Evolutionary conservation across 1,140 invertebrate genomes (phyloP).

Genomic region (Spodoptera frugiperda): DNA sequence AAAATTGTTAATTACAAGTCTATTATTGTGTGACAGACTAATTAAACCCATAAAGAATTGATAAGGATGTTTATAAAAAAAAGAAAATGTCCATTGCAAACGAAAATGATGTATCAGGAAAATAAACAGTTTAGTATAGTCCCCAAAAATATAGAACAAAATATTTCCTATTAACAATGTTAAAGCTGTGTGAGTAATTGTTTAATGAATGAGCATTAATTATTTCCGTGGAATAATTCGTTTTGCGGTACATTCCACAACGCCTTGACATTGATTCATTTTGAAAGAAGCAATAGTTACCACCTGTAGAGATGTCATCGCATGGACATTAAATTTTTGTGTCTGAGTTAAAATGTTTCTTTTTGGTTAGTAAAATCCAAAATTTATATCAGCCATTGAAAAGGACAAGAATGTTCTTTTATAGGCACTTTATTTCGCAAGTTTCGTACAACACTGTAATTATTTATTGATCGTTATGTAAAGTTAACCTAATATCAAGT

Average conservation of each 20-base stretch:
- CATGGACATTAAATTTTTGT: too few relatives aligned
- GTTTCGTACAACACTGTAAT: conserved; percentile 18
- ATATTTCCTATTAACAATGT: not conserved
- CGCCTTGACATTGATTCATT: not conserved
- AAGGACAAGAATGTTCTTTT: conserved; percentile 1
- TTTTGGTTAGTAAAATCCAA: not conserved
- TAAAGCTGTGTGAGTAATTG: not conserved
- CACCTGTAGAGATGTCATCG: too few relatives aligned
- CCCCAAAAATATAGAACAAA: not conserved
- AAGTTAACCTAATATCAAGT: conserved; percentile 42
- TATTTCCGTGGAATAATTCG: not conserved
- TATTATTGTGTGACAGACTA: too few relatives aligned
- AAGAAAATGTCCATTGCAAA: too few relatives aligned
- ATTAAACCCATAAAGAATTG: too few relatives aligned
- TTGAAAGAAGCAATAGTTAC: not conserved
- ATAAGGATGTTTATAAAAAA: too few relatives aligned
- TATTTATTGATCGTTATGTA: conserved; percentile 37
- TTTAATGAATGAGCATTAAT: not conserved
- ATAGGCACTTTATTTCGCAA: conserved; percentile 13
- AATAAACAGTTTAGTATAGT: not conserved
- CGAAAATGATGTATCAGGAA: not conserved
- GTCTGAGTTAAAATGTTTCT: not conserved
- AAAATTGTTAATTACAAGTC: too few relatives aligned
- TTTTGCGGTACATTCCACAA: not conserved
- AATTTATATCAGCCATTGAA: conserved; percentile 7